Base-by-base conservation (phyloP, 2,797 vertebrate genomes). In the Oophaga sylvatica region DNA sequence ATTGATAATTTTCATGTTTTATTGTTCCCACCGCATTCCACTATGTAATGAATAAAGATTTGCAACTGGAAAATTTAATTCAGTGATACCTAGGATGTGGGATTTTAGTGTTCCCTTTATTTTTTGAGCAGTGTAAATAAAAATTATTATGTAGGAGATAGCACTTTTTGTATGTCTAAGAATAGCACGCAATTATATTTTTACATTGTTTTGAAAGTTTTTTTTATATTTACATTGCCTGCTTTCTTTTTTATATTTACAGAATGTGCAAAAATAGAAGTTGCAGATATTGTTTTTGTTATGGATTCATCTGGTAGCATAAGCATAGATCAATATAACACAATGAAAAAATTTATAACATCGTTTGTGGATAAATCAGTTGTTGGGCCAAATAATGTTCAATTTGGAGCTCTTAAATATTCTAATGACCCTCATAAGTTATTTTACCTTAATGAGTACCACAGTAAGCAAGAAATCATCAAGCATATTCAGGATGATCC, bases 281-380 rank as follows among this genome's bases (percentile, higher is more conserved):
- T 91, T 41, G 87, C 93, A 62, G 94, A 95, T 12, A 87, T 95
- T 31, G 92, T 95, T 9, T 94, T 95, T 90, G 92, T 94, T 2
- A 93, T 94, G 0, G 94, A 95, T 81, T 92, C 90, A 41, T 95
- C 94, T 20, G 87, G 87, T 62, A 94, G 93, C 70, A 93, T 95
- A 67, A 81, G 81, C 45, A 0, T 0, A 0, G 1, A 41, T 11
- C 90, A 94, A 10, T 94, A 93, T 62, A 7, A 26, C 2, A 70
- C 86, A 79, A 92, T 95, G 92, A 94, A 94, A 89, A 68, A 93
- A 1, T 94, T 95, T 75, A 93, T 94, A 89, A 90, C 90, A 19
- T 68, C 87, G 9, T 70, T 94, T 86, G 93, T 94, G 83, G 93
- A 93, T 11, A 91, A 92, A 87, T 91, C 93, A 57, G 84, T 92